phyloP scores from a whole-genome alignment of 2,797 vertebrate genomes.

The Rhinatrema bivittatum region DNA sequence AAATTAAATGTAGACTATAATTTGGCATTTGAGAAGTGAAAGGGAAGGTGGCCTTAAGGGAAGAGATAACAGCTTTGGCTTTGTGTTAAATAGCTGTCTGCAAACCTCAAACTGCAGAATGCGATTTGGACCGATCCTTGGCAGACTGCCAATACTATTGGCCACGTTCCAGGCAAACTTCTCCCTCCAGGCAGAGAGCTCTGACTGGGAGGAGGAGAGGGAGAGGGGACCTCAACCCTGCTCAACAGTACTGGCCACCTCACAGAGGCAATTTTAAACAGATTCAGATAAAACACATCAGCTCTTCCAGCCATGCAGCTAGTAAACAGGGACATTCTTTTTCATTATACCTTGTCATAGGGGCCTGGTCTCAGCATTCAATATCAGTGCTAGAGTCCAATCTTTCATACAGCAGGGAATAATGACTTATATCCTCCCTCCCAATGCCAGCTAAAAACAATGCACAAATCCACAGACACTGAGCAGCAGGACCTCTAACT shows the following conservation, averaged over 20 bases:
- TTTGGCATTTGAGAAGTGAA: conserved; percentile 51
- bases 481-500: no score
- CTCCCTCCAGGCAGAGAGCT: conserved; percentile 28
- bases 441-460: no score
- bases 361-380: no score
- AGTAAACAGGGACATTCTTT: conserved; percentile 1
- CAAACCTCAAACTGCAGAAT: conserved; percentile 44
- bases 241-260: neutral
- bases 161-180: conserved; percentile 23
- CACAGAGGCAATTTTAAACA: conserved; percentile 12
- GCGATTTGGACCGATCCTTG: conserved; percentile 25
- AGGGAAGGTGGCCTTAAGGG: conserved; percentile 53
- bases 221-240: conserved; percentile 1
- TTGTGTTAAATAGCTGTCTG: conserved; percentile 53
- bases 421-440: no score
- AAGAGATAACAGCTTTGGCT: conserved; percentile 52
- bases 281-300: conserved; percentile 3
- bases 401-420: no score
- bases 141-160: conserved; percentile 36
- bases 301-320: neutral
- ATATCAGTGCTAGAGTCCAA: no score
- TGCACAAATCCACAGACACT: no score
- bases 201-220: neutral
- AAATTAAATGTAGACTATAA: conserved; percentile 54
- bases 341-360: no score